Base-by-base conservation (phyloP, 2,797 vertebrate genomes). In the Eutrigla gurnardus region DNA sequence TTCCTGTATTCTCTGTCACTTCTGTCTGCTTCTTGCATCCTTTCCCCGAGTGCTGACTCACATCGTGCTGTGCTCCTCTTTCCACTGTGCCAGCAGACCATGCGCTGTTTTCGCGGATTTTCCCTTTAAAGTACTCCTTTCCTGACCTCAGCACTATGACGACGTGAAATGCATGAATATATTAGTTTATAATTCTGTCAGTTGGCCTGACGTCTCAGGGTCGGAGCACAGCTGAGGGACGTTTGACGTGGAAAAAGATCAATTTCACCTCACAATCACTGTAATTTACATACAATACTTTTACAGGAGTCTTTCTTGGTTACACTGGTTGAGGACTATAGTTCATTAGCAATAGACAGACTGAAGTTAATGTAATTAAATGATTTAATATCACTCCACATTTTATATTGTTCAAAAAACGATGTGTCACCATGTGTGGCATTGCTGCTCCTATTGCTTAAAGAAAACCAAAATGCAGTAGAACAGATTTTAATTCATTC, bases 11-110 rank as follows among this genome's bases (percentile, higher is more conserved):
- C n/a, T 76, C 17, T 57, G 37, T 71, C 50, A 69, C 25, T 73
- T 83, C 65, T 69, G 40, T 78, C 73, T 32, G 11, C 49, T 82
- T 80, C 36, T 69, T 73, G 47, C 6, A 10, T 75, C 35, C 25
- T 67, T 71, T 5, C 25, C 59, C 8, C 18, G 54, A 66, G 63
- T 73, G 82, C 82, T 90, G 84, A 90, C 87, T 87, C 87, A 80
- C 58, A 66, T 8, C 1, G 14, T 60, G 46, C 43, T 65, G 25
- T 77, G 61, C 57, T 64, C 10, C 25, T 25, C 25, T 25, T 25
- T 25, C 25, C 25, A 25, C 2, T 32, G 11, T 37, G 43, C 39
- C 46, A 50, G 14, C 67, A 12, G 55, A 18, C 57, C 18, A 3
- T 45, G 14, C 55, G 18, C 54, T 58, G 35, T 14, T 57, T 25